Base-by-base conservation (phyloP, 2,888 invertebrate genomes). In the Melanargia galathea region DNA sequence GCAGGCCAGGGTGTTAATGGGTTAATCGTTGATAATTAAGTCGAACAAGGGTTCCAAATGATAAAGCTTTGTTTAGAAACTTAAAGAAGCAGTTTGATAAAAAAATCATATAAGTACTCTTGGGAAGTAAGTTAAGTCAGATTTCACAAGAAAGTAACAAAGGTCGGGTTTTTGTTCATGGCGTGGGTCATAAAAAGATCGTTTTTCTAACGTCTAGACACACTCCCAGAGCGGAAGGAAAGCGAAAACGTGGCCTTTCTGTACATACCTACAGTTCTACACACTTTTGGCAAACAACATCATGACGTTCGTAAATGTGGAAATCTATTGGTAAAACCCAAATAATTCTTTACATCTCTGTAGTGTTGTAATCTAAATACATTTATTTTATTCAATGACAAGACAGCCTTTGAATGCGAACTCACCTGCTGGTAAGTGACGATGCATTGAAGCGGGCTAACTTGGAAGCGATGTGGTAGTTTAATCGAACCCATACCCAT, bases 1-100 rank as follows among this genome's bases (percentile, higher is more conserved):
- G 74, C 71, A 70, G 81, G 77, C 77, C 76, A 80, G 68, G 73
- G 66, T 71, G 70, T 70, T 71, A 64, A 69, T 65, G 67, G 70
- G 69, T 70, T 71, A 65, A 70, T 66, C 64, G 66, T 52, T 65
- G 65, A 64, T 64, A 62, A 62, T 60, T 62, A 45, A 62, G 51
- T 26, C 18, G 51, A 58, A 58, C 20, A 38, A 16, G 46, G 48
- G 33, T 26, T n/a, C 4, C 10, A 16, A 33, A 33, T 43, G 7
- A 7, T 45, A 30, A 45, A 13, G 24, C 30, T 45, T 43, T 30
- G 30, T 30, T 40, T 11, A 30, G 6, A 30, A 30, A 48, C 13
- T 26, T 13, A 13, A 24, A 48, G n/a, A 13, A 35, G 2, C 13
- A 13, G 13, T 13, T 35, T 2, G 8, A 35, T 10, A 10, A 35